Evolutionary conservation across 2,888 invertebrate genomes (phyloP).

Genomic region (Eupithecia centaureata): DNA sequence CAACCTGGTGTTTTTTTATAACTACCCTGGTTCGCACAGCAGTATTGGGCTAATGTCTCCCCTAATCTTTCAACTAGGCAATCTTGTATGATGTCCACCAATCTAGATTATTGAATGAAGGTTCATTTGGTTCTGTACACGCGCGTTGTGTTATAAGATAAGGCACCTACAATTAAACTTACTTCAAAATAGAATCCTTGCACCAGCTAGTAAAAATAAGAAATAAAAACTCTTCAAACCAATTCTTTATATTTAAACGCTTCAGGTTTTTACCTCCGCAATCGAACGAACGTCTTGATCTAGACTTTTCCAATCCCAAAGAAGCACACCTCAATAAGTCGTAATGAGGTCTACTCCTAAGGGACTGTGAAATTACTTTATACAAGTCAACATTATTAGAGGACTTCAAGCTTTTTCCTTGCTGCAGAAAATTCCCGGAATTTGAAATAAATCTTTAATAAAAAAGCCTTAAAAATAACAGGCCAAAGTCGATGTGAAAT

Average conservation of each 20-base stretch:
- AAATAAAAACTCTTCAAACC: not conserved
- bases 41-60: no score
- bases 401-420: not conserved
- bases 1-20: no score
- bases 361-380: slow-evolving; percentile 18
- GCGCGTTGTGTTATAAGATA: not conserved
- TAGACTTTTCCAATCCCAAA: slow-evolving; percentile 22
- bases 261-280: not conserved
- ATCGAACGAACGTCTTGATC: not conserved
- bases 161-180: not conserved
- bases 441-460: not conserved
- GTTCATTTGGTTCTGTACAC: no score
- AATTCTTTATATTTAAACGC: slow-evolving; percentile 5
- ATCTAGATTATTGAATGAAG: no score
- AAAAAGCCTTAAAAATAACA: no score
- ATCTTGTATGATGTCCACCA: no score
- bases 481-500: no score
- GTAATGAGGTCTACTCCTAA: slow-evolving; percentile 17
- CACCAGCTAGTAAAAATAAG: not conserved
- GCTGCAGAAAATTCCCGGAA: not conserved
- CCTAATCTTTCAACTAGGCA: no score
- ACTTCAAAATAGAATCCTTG: not conserved
- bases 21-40: no score
- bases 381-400: not conserved
- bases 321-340: slow-evolving; percentile 20